These are phyloP conservation scores for Enteromius treurensis DNA, from an alignment of 2,797 vertebrate genomes.

Conservation along the genomic window DNA sequence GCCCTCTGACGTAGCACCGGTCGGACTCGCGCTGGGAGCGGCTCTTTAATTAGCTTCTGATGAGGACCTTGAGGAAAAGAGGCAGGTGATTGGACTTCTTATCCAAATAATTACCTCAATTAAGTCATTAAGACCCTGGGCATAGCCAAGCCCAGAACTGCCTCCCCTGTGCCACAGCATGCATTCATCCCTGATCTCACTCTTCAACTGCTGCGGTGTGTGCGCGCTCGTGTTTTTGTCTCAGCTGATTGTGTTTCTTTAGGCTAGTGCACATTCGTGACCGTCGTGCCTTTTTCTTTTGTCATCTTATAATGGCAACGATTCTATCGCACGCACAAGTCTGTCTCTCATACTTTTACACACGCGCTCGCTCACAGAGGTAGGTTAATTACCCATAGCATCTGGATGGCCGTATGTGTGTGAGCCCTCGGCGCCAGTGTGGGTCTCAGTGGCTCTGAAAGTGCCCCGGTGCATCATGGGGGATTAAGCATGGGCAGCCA, in stretches of 20 bases:
- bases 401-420: constrained; percentile 62
- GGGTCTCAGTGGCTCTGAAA: constrained; percentile 58
- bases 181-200: constrained; percentile 66
- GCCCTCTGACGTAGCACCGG: constrained; percentile 53
- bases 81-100: constrained; percentile 79
- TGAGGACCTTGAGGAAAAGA: constrained; percentile 79
- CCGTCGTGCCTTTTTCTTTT: constrained; percentile 39
- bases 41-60: constrained; percentile 81
- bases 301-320: constrained; percentile 18
- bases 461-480: constrained; percentile 62
- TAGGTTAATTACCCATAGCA: constrained; percentile 61
- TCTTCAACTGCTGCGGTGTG: constrained; percentile 24
- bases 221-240: constrained; percentile 40
- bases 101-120: constrained; percentile 82
- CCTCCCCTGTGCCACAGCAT: constrained; percentile 71
- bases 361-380: constrained; percentile 40
- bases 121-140: constrained; percentile 77
- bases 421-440: constrained; percentile 55
- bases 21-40: constrained; percentile 72
- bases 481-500: constrained; percentile 54
- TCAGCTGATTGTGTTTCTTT: constrained; percentile 30
- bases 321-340: constrained; percentile 27
- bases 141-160: constrained; percentile 68
- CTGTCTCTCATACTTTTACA: constrained; percentile 34
- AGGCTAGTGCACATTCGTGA: constrained; percentile 22